These are phyloP conservation scores for Podilymbus podiceps DNA, from an alignment of 2,113 vertebrate genomes.

Conservation along the genomic window DNA sequence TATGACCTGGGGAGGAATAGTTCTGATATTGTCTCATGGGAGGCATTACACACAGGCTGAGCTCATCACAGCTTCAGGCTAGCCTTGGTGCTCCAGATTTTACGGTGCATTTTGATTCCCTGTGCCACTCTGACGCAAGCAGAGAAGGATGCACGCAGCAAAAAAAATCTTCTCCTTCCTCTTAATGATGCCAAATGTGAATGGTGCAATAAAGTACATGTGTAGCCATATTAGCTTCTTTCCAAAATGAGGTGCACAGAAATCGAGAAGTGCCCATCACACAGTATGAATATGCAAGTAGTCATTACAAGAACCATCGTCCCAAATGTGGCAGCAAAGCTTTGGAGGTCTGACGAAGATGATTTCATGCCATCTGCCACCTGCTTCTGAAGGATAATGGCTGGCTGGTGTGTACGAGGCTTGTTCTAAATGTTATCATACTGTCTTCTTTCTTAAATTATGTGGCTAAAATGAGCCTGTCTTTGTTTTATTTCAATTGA, in stretches of 20 bases:
- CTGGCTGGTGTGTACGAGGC: slow-evolving; percentile 55
- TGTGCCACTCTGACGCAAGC: neutral
- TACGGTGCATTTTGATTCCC: neutral
- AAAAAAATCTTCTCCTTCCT: neutral
- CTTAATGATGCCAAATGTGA: slow-evolving; percentile 45
- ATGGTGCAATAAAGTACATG: slow-evolving; percentile 32
- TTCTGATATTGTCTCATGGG: neutral
- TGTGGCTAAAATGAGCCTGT: slow-evolving; percentile 64
- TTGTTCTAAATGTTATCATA: slow-evolving; percentile 65
- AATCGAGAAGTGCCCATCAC: slow-evolving; percentile 51
- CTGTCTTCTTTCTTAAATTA: slow-evolving; percentile 73
- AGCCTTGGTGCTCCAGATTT: neutral
- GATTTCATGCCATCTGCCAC: slow-evolving; percentile 75
- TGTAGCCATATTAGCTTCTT: slow-evolving; percentile 37
- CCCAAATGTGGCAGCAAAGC: slow-evolving; percentile 63
- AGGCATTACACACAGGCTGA: neutral
- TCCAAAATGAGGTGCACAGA: slow-evolving; percentile 52
- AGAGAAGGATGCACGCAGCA: neutral
- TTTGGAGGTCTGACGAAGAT: slow-evolving; percentile 65
- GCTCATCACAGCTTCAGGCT: neutral
- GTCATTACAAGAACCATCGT: slow-evolving; percentile 63
- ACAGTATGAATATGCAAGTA: slow-evolving; percentile 68
- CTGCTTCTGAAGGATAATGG: slow-evolving; percentile 74
- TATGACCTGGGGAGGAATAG: neutral
- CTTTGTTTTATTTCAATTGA: slow-evolving; percentile 72